Conservation (phyloP, 2,113 vertebrate genomes). For the Crotalus helleri region DNA sequence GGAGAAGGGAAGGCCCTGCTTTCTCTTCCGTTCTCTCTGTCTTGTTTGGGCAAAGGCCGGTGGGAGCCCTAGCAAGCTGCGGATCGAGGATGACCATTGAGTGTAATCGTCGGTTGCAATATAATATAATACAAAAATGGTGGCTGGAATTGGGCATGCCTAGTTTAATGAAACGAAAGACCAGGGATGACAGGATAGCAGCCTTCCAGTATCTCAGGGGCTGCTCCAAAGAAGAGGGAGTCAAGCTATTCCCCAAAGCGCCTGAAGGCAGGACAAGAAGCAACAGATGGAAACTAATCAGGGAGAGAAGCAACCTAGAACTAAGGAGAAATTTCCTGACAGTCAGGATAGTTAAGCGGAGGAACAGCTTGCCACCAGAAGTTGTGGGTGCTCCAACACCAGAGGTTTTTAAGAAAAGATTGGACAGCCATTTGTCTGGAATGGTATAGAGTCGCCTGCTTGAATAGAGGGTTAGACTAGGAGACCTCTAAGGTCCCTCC, state of each 20-base stretch:
- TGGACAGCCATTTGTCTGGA: background rate
- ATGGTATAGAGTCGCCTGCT: too few relatives aligned
- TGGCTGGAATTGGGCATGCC: background rate
- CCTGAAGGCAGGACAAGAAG: background rate
- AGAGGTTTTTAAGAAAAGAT: too few relatives aligned
- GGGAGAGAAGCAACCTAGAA: background rate
- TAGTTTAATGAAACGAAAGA: background rate
- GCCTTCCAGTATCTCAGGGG: rapidly evolving
- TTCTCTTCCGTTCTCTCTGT: background rate
- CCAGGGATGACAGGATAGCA: rapidly evolving
- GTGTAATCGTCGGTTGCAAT: background rate
- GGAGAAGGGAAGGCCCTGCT: background rate
- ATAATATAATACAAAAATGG: background rate
- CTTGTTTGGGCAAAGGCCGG: background rate
- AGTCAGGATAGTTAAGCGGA: background rate
- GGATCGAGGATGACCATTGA: background rate
- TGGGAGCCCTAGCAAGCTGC: background rate
- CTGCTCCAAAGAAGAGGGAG: background rate
- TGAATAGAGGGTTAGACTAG: too few relatives aligned
- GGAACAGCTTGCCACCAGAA: background rate
- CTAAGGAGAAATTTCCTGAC: background rate
- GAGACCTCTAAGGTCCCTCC: background rate
- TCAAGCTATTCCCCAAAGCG: background rate
- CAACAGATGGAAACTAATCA: background rate
- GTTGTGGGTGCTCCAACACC: too few relatives aligned